These are phyloP conservation scores for Pollimyrus isidori DNA, from an alignment of 2,113 vertebrate genomes.

Conservation along the genomic window DNA sequence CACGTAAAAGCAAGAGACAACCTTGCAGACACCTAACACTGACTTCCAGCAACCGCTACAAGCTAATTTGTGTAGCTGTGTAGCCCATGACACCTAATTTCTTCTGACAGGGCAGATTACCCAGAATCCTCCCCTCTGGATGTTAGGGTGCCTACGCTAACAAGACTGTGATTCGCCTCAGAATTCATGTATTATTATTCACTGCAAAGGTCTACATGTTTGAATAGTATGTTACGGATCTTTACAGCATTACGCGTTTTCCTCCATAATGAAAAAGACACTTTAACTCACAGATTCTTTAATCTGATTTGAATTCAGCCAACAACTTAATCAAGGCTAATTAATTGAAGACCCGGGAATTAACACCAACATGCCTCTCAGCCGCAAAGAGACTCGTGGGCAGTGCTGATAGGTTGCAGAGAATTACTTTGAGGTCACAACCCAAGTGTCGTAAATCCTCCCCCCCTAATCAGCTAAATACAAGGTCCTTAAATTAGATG, in stretches of 20 bases:
- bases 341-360: not conserved
- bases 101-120: not conserved
- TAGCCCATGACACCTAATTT: not conserved
- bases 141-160: not conserved
- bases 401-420: not conserved
- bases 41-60: not conserved
- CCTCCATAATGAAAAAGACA: not conserved
- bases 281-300: not conserved
- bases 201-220: not conserved
- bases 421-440: not conserved
- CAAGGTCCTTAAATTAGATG: not conserved
- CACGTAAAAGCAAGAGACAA: not conserved
- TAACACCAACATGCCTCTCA: not conserved
- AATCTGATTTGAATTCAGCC: not conserved
- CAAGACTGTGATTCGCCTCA: not conserved
- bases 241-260: not conserved
- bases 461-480: not conserved
- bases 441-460: not conserved
- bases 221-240: not conserved
- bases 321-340: not conserved
- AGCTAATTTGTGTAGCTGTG: not conserved
- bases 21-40: not conserved
- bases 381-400: not conserved
- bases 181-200: not conserved
- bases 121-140: not conserved